Evolutionary conservation across 2,888 invertebrate genomes (phyloP).

Genomic region (Lomographa bimaculata): DNA sequence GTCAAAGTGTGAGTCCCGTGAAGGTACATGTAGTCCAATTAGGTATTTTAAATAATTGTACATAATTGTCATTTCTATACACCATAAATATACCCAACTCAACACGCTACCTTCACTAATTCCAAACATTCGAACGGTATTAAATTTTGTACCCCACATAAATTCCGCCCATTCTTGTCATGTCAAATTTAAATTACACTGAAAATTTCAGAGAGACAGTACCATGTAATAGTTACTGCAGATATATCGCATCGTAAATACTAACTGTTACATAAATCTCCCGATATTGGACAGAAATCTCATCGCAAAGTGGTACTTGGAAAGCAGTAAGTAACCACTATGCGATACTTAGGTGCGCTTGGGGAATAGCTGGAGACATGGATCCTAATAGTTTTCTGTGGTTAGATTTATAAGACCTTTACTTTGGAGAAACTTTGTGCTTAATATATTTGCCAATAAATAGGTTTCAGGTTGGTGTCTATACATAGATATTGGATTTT

Average conservation of each 20-base stretch:
- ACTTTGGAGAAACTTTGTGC: slow-evolving; percentile 2
- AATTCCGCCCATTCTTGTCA: slow-evolving; percentile 20
- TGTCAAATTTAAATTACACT: slow-evolving; percentile 28
- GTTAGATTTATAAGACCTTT: slow-evolving; percentile 12
- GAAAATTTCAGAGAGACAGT: slow-evolving; percentile 26
- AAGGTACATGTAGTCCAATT: too few species aligned
- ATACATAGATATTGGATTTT: too few species aligned
- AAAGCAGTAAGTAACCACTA: slow-evolving; percentile 32
- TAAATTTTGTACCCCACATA: slow-evolving; percentile 19
- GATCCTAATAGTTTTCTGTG: slow-evolving; percentile 20
- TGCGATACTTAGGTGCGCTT: slow-evolving; percentile 32
- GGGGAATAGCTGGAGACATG: slow-evolving; percentile 23
- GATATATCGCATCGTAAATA: slow-evolving; percentile 32
- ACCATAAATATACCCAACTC: too few species aligned
- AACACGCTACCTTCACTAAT: slow-evolving; percentile 1
- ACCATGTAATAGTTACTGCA: slow-evolving; percentile 28
- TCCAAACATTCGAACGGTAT: slow-evolving; percentile 8
- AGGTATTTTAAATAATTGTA: too few species aligned
- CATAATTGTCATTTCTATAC: too few species aligned
- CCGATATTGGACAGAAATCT: slow-evolving; percentile 39
- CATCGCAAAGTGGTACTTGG: slow-evolving; percentile 36
- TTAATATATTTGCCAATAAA: too few species aligned
- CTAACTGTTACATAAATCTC: slow-evolving; percentile 36
- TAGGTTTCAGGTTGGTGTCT: too few species aligned
- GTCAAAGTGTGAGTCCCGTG: too few species aligned